phyloP scores from a whole-genome alignment of 2,888 invertebrate species.

The Caenorhabditis afra region DNA sequence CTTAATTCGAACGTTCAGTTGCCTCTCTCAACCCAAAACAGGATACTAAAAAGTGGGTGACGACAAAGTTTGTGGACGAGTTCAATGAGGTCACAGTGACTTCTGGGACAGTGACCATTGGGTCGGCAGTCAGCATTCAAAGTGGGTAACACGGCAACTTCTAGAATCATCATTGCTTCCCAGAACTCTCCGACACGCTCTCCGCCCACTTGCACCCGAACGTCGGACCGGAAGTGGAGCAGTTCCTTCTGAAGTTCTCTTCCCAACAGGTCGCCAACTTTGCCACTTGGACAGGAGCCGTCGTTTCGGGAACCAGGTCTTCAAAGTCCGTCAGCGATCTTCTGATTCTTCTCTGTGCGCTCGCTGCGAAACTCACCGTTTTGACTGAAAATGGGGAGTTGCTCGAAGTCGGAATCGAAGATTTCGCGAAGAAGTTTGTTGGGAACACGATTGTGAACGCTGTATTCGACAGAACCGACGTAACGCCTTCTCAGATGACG shows the following conservation, averaged over 20 bases:
- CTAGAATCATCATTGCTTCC: background rate
- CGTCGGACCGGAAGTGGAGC: background rate
- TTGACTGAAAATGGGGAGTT: slow-evolving; percentile 8
- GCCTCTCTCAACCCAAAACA: slow-evolving; percentile 19
- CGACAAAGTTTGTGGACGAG: slow-evolving; percentile 44
- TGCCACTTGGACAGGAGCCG: slow-evolving; percentile 71
- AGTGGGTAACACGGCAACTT: slow-evolving; percentile 1
- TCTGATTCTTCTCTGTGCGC: slow-evolving; percentile 81
- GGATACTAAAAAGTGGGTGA: slow-evolving; percentile 44
- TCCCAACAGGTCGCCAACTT: slow-evolving; percentile 80
- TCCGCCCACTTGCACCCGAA: background rate
- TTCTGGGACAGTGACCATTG: slow-evolving; percentile 85
- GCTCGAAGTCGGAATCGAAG: background rate
- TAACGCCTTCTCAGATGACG: background rate
- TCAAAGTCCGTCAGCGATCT: slow-evolving; percentile 54
- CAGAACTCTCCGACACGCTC: slow-evolving; percentile 37
- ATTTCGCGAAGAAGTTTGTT: background rate
- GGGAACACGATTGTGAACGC: slow-evolving; percentile 24
- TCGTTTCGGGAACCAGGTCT: slow-evolving; percentile 81
- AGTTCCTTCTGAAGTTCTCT: slow-evolving; percentile 80
- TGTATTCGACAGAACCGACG: slow-evolving; percentile 8
- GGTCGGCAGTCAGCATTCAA: slow-evolving; percentile 83
- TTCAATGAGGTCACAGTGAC: slow-evolving; percentile 82
- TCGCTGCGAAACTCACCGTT: slow-evolving; percentile 28
- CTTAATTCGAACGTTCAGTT: slow-evolving; percentile 10